A percentile compares a stretch with the other conserved stretches of the same genome.
These are phyloP conservation scores for Galaxias olidus DNA, from an alignment of 2,797 vertebrate species.

Conservation along the genomic window DNA sequence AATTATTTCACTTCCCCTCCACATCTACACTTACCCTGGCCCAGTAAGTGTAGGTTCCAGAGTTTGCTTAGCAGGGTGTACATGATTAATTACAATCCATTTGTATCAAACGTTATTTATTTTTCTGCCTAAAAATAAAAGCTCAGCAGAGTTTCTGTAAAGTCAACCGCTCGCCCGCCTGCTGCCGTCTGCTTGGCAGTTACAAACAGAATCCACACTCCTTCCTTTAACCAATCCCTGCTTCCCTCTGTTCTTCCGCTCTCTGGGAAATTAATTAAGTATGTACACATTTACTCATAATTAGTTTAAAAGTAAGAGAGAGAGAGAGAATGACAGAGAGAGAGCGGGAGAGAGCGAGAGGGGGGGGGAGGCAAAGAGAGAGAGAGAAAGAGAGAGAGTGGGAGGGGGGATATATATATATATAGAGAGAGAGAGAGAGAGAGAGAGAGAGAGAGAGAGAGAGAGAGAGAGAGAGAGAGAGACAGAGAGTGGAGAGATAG, in stretches of 20 bases:
- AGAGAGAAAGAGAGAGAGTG: constrained; percentile 6
- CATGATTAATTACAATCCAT: constrained; percentile 69
- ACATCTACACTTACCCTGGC: constrained; percentile 56
- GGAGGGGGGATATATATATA: constrained; percentile 17
- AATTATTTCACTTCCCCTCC: constrained; percentile 50
- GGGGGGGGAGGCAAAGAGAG: constrained; percentile 9
- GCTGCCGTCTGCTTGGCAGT: constrained; percentile 41
- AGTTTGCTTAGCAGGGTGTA: constrained; percentile 44
- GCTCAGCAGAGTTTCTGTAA: constrained; percentile 59
- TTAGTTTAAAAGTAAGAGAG: constrained; percentile 62
- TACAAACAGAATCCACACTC: constrained; percentile 48
- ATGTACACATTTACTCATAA: constrained; percentile 66
- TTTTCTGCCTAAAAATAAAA: constrained; percentile 34
- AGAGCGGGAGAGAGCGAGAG: constrained; percentile 13
- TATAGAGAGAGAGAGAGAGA: constrained; percentile 7
- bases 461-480: constrained; percentile 22
- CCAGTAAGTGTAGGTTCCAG: constrained; percentile 54
- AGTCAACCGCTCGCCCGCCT: constrained; percentile 54
- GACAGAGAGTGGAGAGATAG: constrained; percentile 12
- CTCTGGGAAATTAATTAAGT: constrained; percentile 62
- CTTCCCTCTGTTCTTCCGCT: constrained; percentile 41
- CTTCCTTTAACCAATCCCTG: constrained; percentile 31
- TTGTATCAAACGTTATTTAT: constrained; percentile 61
- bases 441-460: constrained; percentile 57
- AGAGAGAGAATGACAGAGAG: constrained; percentile 38